Evolutionary conservation across 2,113 vertebrate species (phyloP).

Genomic region (Bubalus kerabau): DNA sequence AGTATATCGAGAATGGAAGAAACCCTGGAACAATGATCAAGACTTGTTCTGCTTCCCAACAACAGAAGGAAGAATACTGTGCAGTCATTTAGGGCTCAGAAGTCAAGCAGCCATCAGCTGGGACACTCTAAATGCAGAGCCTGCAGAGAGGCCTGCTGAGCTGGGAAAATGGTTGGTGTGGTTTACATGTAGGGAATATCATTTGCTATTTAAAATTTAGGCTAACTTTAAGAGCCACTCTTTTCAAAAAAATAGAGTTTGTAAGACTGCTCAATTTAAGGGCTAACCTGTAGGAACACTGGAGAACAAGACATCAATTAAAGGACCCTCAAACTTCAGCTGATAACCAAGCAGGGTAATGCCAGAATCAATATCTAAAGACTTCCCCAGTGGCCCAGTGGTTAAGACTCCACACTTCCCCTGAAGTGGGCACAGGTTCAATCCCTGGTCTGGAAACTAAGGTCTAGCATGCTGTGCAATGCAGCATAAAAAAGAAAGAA

Average conservation of each 20-base stretch:
- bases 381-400: neutral
- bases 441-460: neutral
- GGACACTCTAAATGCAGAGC: neutral
- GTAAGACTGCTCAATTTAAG: conserved; percentile 44
- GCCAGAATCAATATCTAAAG: conserved; percentile 48
- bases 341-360: conserved; percentile 39
- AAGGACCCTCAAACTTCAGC: conserved; percentile 30
- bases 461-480: neutral
- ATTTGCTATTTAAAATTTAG: neutral
- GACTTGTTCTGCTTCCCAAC: neutral
- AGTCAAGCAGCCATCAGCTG: neutral
- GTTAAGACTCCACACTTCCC: neutral
- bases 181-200: neutral
- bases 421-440: neutral
- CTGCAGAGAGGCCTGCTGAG: neutral
- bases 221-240: neutral
- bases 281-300: neutral
- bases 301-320: conserved; percentile 58
- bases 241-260: conserved; percentile 30
- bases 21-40: neutral
- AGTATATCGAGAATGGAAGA: neutral
- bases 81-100: neutral
- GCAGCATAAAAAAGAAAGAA: neutral
- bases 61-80: neutral
- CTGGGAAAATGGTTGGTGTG: neutral